Evolutionary conservation across 2,113 vertebrate genomes (phyloP).

Genomic region (Gobio gobio): DNA sequence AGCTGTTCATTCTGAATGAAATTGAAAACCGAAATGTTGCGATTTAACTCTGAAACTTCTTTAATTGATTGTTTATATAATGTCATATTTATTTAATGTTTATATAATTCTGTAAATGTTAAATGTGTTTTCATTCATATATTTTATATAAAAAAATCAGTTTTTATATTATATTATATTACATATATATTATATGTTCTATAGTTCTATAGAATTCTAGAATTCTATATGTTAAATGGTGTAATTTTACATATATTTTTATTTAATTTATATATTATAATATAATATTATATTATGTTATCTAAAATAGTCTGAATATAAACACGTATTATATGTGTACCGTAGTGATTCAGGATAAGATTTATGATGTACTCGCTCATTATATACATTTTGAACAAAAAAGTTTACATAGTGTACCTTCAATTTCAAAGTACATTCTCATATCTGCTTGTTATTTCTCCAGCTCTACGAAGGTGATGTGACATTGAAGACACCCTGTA

Average conservation of each 20-base stretch:
- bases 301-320: too few relatives aligned
- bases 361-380: too few relatives aligned
- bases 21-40: not conserved
- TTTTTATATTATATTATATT: not conserved
- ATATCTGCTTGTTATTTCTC: conserved; percentile 22
- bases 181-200: too few relatives aligned
- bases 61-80: not conserved
- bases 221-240: not conserved
- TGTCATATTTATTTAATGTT: not conserved
- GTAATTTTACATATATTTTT: not conserved
- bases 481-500: conserved; percentile 36
- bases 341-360: too few relatives aligned
- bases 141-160: too few relatives aligned
- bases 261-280: not conserved
- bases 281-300: not conserved
- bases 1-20: not conserved
- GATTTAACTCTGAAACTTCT: not conserved
- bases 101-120: not conserved
- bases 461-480: conserved; percentile 51
- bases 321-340: too few relatives aligned
- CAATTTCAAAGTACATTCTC: too few relatives aligned
- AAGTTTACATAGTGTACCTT: not conserved
- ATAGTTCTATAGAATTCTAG: too few relatives aligned
- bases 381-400: too few relatives aligned
- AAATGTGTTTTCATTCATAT: not conserved